Base-by-base conservation (phyloP, 1,140 invertebrate species). In the Drosophila carrolli region DNA sequence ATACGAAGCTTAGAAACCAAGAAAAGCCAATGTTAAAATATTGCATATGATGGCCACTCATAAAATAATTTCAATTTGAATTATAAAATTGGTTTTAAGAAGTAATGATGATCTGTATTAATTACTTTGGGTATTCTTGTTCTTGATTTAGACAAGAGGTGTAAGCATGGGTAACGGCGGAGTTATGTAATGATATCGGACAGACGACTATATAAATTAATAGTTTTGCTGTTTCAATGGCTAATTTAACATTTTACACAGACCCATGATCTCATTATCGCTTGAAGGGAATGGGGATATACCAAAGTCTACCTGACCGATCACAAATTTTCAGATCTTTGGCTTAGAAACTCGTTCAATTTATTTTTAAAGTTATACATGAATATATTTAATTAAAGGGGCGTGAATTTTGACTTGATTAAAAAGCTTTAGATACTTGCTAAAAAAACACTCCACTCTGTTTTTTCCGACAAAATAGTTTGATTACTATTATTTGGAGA, bases 191-290 rank as follows among this genome's bases (percentile, higher is more conserved):
- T 6, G 5, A 58, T 19, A 13, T 13, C 32, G 16, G 41, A n/a
- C 56, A 61, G 32, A 35, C 19, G 56, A 35, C 60, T 44, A 44
- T 60, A 4, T 7, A 43, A 47, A 4, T 51, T 35, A 32, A 66
- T 43, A 50, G 44, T 35, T 67, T 27, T 48, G 2, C 44, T 7
- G 59, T 50, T 50, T 66, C 44, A 67, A 38, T 51, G 46, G 63
- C 29, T 51, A 46, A 67, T 32, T 65, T 14, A 8, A n/a, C 27
- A 13, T 37, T 29, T 5, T 10, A 4, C 19, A 61, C 23, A 16
- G 14, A 41, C 10, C 13, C 2, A 4, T 37, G 4, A 37, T 10
- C 0, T 35, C 13, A 43, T n/a, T 11, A 16, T 27, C 0, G 1
- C 4, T 13, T 4, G 6, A 13, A n/a, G 0, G 29, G 37, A 19